Conservation (phyloP, 2,888 invertebrate species). For the Apotomis capreana region DNA sequence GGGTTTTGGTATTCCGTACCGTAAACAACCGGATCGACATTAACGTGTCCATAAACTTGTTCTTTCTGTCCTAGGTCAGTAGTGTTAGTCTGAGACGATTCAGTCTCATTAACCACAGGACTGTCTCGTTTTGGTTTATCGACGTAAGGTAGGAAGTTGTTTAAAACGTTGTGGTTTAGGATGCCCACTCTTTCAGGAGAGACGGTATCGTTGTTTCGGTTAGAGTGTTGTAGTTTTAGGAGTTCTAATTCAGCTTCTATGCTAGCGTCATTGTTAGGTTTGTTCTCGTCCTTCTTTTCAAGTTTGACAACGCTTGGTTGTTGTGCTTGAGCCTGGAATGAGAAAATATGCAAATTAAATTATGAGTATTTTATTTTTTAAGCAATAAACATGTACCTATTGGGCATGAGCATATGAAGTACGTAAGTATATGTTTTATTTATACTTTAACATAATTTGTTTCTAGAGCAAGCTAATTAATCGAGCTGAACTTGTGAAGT, state of each 20-base stretch:
- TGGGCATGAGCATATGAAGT: too few species aligned
- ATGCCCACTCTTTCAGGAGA: slow-evolving; percentile 54
- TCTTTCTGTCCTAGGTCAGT: slow-evolving; percentile 76
- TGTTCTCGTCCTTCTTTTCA: slow-evolving; percentile 70
- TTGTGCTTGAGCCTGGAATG: slow-evolving; percentile 68
- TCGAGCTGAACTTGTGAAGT: background rate
- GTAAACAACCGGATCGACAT: slow-evolving; percentile 71
- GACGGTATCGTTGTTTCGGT: slow-evolving; percentile 54
- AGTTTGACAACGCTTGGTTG: slow-evolving; percentile 62
- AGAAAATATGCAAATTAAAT: slow-evolving; percentile 34
- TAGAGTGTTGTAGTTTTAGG: slow-evolving; percentile 69
- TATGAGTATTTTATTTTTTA: too few species aligned
- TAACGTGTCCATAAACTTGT: slow-evolving; percentile 74
- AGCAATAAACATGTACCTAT: too few species aligned
- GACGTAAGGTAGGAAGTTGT: slow-evolving; percentile 60
- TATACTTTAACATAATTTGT: too few species aligned
- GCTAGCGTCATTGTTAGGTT: slow-evolving; percentile 60
- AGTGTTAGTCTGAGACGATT: slow-evolving; percentile 54
- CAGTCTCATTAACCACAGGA: slow-evolving; percentile 60
- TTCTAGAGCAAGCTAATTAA: slow-evolving; percentile 1
- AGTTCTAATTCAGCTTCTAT: slow-evolving; percentile 77
- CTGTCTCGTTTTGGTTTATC: slow-evolving; percentile 80
- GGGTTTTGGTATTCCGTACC: slow-evolving; percentile 58
- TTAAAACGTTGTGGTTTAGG: slow-evolving; percentile 65
- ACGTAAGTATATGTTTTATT: too few species aligned